Evolutionary conservation across 1,140 invertebrate species (phyloP), one percentile per base, ranked within the genome.

Genomic region (Alviniconcha marisindica): DNA sequence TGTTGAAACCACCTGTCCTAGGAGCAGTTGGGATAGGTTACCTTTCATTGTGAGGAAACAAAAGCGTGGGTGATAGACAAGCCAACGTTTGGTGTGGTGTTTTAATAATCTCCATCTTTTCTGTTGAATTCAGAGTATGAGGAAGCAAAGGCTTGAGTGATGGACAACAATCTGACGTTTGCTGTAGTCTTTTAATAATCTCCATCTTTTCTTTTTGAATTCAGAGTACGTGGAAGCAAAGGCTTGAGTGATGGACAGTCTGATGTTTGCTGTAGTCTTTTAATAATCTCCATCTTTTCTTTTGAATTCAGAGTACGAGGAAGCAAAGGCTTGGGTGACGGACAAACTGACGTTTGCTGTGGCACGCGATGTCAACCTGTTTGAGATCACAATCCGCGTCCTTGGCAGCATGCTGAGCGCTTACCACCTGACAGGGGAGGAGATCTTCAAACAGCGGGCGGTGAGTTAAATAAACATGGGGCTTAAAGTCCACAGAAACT

Each of bases 351-450:
- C 84, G 21, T 92, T 93, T 84, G 88, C 92, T 44, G 85, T 97
- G 96, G 95, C 96, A 87, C 95, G 96, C 0, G 97, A 99, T 91
- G 95, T 99, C 82, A 99, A 98, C 24, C 96, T 99, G 14, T 99
- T 99, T 94, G 99, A 99, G 94, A 98, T 96, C 69, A 99, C 99
- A 88, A 99, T 99, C 90, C 95, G 99, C n/a, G 98, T 99, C 92
- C 95, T 99, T 84, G 99, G 98, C 78, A 98, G 99, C 38, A 94
- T 99, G 81, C 94, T 99, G 40, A 96, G 98, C 12, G 96, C 96
- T 86, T 99, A 96, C 93, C 96, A 99, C 73, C 95, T 99, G 69
- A 99, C 98, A 15, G 97, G 97, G 4, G 99, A 99, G 93, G 82
- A 86, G 4, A 71, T 93, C 12, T 93, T 93, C 77, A 91, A 92